Percentiles rank a stretch among this genome's conserved stretches.
These are phyloP conservation scores for Nemotelus pantherinus DNA, from an alignment of 2,888 invertebrate genomes.

Conservation along the genomic window DNA sequence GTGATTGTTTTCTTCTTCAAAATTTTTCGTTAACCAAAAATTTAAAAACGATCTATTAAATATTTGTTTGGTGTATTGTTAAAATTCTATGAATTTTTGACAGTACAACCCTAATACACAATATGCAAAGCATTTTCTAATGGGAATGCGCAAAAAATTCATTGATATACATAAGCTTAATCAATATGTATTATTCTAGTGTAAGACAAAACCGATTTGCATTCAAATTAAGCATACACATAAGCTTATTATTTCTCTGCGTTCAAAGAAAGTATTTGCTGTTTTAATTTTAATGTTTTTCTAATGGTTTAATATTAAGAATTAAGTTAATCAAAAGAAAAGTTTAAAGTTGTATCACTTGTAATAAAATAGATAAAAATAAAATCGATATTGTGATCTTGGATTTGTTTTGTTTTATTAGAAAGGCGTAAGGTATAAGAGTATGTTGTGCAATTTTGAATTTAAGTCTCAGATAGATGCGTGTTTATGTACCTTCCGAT, in stretches of 20 bases:
- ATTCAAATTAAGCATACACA: constrained; percentile 27
- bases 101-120: constrained; percentile 41
- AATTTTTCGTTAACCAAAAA: no score
- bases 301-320: neutral
- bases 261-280: constrained; percentile 11
- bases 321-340: neutral
- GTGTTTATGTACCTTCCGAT: no score
- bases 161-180: no score
- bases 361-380: neutral
- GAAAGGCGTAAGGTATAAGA: neutral
- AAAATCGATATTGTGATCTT: constrained; percentile 38
- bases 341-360: constrained; percentile 19
- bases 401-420: neutral
- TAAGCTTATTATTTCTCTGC: constrained; percentile 3
- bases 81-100: constrained; percentile 44
- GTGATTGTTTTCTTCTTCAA: no score
- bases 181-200: no score
- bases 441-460: no score
- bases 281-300: constrained; percentile 21
- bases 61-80: constrained; percentile 37
- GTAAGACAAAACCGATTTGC: neutral
- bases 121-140: neutral
- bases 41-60: neutral
- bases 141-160: no score
- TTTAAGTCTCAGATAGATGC: no score